Conservation (phyloP, 2,113 vertebrate species). For the Rhinogobius similis region DNA sequence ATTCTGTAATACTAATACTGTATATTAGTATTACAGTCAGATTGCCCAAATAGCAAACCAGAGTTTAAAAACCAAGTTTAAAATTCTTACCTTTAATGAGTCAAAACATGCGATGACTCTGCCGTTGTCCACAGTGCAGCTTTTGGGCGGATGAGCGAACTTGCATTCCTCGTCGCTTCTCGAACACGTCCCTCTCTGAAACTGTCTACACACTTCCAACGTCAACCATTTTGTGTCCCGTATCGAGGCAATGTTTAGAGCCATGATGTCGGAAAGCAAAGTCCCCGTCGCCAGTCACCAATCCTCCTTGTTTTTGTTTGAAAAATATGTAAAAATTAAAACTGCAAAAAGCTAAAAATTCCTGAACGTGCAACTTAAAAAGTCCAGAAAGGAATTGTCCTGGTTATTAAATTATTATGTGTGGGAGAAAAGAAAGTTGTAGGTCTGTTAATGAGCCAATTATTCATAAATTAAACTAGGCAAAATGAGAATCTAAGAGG, state of each 20-base stretch:
- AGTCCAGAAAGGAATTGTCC: constrained; percentile 39
- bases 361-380: constrained; percentile 43
- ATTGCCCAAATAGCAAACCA: neutral
- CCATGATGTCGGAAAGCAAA: constrained; percentile 80
- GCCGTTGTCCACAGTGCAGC: constrained; percentile 99
- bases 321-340: constrained; percentile 26
- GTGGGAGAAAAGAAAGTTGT: constrained; percentile 22
- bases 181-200: constrained; percentile 98
- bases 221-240: constrained; percentile 99
- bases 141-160: constrained; percentile 98
- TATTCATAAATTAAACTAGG: constrained; percentile 82
- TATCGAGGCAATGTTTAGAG: constrained; percentile 94
- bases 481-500: constrained; percentile 75
- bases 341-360: constrained; percentile 17
- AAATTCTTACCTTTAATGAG: constrained; percentile 96
- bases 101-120: constrained; percentile 99
- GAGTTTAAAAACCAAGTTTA: too few species aligned
- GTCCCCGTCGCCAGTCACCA: constrained; percentile 36
- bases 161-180: constrained; percentile 99
- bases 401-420: neutral
- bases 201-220: constrained; percentile 97
- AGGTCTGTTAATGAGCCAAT: constrained; percentile 72
- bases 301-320: constrained; percentile 20
- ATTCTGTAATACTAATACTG: too few species aligned
- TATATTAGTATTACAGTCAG: too few species aligned